Evolutionary conservation across 2,888 invertebrate species (phyloP), one percentile per base, ranked within the genome.

Genomic region (Spisula solida): DNA sequence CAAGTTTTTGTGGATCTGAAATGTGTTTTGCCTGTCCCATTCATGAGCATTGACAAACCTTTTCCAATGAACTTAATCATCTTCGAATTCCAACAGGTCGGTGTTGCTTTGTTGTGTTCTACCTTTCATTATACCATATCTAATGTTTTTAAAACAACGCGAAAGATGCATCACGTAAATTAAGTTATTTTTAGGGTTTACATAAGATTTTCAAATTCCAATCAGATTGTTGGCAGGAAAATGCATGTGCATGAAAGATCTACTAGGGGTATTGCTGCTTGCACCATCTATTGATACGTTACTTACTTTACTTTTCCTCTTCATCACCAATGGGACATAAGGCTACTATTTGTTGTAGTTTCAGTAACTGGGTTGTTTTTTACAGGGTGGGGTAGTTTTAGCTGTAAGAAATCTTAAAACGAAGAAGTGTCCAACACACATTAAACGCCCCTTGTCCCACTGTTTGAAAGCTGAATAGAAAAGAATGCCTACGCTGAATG

Each of bases 171-270:
- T 81, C 25, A 81, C 5, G 55, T 55, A 81, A 16, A 55, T 81
- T 10, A 25, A 14, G 5, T 81, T 14, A 1, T 14, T 51, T 0
- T 51, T 1, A 1, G 51, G 81, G 25, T 81, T 81, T 10, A 6
- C 18, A 1, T 20, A 29, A 6, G 14, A 81, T 51, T 51, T 25
- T 51, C 25, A n/a, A n/a, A 34, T 75, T n/a, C 34, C 48, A 10
- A 84, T n/a, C 10, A 31, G 5, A 14, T 79, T 10, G 12, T 79
- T 31, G 0, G 55, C 66, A 16, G 79, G 86, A 48, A 80, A 88
- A 86, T 88, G 88, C 31, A 89, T 78, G 25, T 88, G 55, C 78
- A 89, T 88, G 56, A 89, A 88, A 20, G 79, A 82, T n/a, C 88
- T n/a, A 41, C n/a, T n/a, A n/a, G n/a, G n/a, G n/a, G n/a, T n/a